These are phyloP conservation scores for Lophotriccus pileatus DNA, from an alignment of 2,797 vertebrate species.

Conservation along the genomic window DNA sequence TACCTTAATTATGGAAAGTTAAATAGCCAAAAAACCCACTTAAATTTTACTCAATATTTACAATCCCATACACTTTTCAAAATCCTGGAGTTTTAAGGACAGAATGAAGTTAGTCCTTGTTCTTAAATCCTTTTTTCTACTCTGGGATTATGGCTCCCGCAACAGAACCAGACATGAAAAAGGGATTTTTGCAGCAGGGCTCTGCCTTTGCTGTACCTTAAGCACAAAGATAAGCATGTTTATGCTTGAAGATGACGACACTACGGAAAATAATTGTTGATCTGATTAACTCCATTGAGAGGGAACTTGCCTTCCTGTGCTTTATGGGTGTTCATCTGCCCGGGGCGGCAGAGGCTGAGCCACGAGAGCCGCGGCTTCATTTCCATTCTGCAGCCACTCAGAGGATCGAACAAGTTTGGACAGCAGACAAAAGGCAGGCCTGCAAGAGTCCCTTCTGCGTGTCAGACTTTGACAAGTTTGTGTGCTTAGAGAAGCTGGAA, in stretches of 20 bases:
- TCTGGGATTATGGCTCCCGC: background rate
- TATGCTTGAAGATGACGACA: conserved; percentile 54
- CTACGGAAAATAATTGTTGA: conserved; percentile 48
- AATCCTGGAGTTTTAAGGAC: background rate
- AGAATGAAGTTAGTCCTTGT: background rate
- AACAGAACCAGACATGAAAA: background rate
- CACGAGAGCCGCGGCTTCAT: background rate
- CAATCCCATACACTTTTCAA: background rate
- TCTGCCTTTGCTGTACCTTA: background rate
- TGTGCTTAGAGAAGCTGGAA: background rate
- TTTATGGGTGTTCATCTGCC: conserved; percentile 49
- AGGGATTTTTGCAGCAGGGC: background rate
- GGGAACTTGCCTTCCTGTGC: conserved; percentile 28
- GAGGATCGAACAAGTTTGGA: conserved; percentile 51
- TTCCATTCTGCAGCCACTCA: conserved; percentile 7
- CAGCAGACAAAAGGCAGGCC: conserved; percentile 20
- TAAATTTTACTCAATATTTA: background rate
- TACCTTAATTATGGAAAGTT: background rate
- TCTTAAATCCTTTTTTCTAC: background rate
- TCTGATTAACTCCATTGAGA: conserved; percentile 43
- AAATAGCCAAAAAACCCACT: background rate
- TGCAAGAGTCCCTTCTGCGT: conserved; percentile 6
- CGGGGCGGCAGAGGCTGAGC: background rate
- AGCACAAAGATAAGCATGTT: conserved; percentile 48
- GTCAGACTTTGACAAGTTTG: background rate